phyloP scores from a whole-genome alignment of 2,113 vertebrate species.

The Ahaetulla prasina region DNA sequence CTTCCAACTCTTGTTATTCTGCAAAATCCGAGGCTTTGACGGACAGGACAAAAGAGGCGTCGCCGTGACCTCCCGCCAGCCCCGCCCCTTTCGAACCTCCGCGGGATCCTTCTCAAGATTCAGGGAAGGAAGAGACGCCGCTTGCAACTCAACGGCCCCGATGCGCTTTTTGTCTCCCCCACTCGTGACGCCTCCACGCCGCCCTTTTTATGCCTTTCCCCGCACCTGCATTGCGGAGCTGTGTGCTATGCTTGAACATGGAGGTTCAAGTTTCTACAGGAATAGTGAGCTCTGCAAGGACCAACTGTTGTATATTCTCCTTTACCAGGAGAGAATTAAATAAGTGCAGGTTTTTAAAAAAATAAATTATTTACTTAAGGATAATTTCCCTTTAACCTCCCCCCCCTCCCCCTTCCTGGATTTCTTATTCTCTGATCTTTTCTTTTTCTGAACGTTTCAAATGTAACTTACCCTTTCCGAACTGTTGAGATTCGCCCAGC shows the following conservation, averaged over 20 bases:
- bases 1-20: too few species aligned
- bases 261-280: neutral
- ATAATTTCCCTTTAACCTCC: neutral
- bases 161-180: neutral
- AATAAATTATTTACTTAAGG: neutral
- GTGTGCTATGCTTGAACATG: neutral
- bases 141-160: neutral
- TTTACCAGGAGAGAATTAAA: neutral
- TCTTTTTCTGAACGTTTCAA: neutral
- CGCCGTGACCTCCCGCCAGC: too few species aligned
- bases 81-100: neutral
- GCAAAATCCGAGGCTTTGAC: neutral
- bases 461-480: neutral
- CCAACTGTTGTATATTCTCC: neutral
- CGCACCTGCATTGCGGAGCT: neutral
- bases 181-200: neutral
- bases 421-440: neutral
- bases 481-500: neutral
- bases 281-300: neutral
- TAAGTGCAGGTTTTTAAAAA: neutral
- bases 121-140: neutral
- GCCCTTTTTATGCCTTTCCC: neutral
- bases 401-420: neutral
- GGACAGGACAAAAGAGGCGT: neutral
- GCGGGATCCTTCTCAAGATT: neutral